phyloP scores from a whole-genome alignment of 2,888 invertebrate genomes.

The Eupithecia dodoneata region DNA sequence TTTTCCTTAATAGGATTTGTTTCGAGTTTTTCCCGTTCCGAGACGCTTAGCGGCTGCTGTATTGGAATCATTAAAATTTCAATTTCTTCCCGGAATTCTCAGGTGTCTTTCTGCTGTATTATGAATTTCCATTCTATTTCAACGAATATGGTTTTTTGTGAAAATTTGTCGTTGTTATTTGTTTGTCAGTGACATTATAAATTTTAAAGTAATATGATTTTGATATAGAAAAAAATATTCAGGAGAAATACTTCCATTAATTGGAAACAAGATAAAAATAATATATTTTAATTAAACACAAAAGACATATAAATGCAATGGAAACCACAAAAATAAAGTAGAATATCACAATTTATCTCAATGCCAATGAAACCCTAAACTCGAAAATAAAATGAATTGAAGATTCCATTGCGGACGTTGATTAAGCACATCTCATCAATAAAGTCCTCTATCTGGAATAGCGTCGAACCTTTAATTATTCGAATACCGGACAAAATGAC shows the following conservation, averaged over 20 bases:
- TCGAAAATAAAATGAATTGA: slow-evolving; percentile 49
- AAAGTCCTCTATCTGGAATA: slow-evolving; percentile 66
- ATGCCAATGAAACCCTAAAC: slow-evolving; percentile 39
- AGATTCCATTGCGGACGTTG: slow-evolving; percentile 67
- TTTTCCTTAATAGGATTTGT: slow-evolving; percentile 79
- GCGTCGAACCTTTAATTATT: slow-evolving; percentile 74
- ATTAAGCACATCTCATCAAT: slow-evolving; percentile 75
- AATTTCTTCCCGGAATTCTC: slow-evolving; percentile 54
- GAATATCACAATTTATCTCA: slow-evolving; percentile 41
- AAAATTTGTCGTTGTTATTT: background rate
- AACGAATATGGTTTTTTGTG: background rate
- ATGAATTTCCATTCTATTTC: slow-evolving; percentile 39
- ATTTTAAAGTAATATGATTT: background rate
- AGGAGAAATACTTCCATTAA: background rate
- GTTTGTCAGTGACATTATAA: background rate
- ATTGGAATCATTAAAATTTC: slow-evolving; percentile 68
- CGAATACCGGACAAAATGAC: slow-evolving; percentile 66
- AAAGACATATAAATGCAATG: background rate
- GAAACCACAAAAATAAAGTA: background rate
- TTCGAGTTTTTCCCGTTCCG: slow-evolving; percentile 63
- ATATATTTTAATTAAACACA: background rate
- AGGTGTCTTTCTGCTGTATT: slow-evolving; percentile 48
- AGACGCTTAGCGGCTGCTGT: slow-evolving; percentile 54
- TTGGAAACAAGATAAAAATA: background rate
- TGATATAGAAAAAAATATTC: background rate